A percentile compares a stretch with the other conserved stretches of the same genome.
Evolutionary conservation across 2,888 invertebrate genomes (phyloP).

Genomic region (Fragum sueziense): DNA sequence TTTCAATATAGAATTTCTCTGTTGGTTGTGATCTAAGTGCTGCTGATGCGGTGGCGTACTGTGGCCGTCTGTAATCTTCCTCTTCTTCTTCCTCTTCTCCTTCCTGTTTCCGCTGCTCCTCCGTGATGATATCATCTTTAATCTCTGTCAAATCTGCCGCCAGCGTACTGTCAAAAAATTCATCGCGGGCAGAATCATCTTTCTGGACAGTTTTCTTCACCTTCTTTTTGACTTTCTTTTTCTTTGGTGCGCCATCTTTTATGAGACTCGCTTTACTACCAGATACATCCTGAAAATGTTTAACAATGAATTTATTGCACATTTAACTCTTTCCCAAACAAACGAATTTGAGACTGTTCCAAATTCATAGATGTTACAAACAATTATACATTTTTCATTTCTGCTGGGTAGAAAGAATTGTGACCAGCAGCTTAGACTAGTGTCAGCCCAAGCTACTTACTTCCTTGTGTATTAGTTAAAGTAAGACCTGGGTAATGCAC

Average conservation of each 20-base stretch:
- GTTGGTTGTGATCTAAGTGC: conserved; percentile 72
- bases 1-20: conserved; percentile 76
- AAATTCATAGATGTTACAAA: too few relatives aligned
- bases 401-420: too few relatives aligned
- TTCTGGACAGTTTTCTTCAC: conserved; percentile 57
- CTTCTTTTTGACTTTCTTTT: conserved; percentile 71
- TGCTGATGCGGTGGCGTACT: conserved; percentile 63
- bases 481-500: too few relatives aligned
- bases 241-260: conserved; percentile 67
- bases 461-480: too few relatives aligned
- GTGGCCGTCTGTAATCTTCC: conserved; percentile 51
- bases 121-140: conserved; percentile 72
- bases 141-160: conserved; percentile 71
- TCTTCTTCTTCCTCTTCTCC: conserved; percentile 51
- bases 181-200: conserved; percentile 53
- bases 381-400: too few relatives aligned
- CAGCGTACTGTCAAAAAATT: conserved; percentile 68
- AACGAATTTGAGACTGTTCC: too few relatives aligned
- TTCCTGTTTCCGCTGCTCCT: conserved; percentile 46
- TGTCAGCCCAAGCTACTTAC: too few relatives aligned
- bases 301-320: too few relatives aligned
- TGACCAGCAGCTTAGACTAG: too few relatives aligned
- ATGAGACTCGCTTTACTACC: conserved; percentile 77
- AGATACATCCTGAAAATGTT: conserved; percentile 70
- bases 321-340: too few relatives aligned